Evolutionary conservation across 2,113 vertebrate species (phyloP), one percentile per base, ranked within the genome.

Genomic region (Scartelaos histophorus): DNA sequence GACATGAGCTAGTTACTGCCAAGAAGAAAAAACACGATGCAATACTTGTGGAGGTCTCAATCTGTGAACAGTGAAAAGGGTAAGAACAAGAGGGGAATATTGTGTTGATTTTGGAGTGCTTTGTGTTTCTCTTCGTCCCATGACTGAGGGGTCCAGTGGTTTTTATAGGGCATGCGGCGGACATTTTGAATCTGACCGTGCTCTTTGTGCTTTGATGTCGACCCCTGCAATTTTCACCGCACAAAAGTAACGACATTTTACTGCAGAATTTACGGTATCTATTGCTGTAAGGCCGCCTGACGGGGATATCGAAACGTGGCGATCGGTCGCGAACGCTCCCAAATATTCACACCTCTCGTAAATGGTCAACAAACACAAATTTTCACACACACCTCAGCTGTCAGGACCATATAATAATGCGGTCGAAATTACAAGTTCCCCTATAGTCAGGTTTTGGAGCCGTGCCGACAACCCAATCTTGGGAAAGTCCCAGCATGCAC

Each of bases 101-200:
- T 82, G 61, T 94, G 93, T 94, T 94, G 92, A 92, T 87, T 93
- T 94, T 94, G 93, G 93, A 94, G 82, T 87, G 89, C 87, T 79
- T 47, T 78, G 67, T 94, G 92, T 94, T 94, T 91, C 91, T 92
- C 88, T 86, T 93, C 90, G 91, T 92, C 87, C 86, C 86, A 91
- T 84, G 91, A 93, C 83, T 84, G 82, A 93, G 85, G 87, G 91
- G 86, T 90, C 88, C 86, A 86, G 76, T 83, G 91, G 90, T 84
- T 93, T 93, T 94, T 92, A 93, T 88, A 82, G 85, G 87, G 86
- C 86, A 85, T 86, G 79, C 46, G 82, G 76, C 87, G 91, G 92
- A 92, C 90, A 89, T 91, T 93, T 90, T 87, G 90, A 93, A 92
- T 89, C 87, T 74, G 58, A 81, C 86, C 73, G 84, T 82, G 73